These are phyloP conservation scores for Crypturellus tataupa DNA, from an alignment of 2,797 vertebrate genomes.

Conservation along the genomic window DNA sequence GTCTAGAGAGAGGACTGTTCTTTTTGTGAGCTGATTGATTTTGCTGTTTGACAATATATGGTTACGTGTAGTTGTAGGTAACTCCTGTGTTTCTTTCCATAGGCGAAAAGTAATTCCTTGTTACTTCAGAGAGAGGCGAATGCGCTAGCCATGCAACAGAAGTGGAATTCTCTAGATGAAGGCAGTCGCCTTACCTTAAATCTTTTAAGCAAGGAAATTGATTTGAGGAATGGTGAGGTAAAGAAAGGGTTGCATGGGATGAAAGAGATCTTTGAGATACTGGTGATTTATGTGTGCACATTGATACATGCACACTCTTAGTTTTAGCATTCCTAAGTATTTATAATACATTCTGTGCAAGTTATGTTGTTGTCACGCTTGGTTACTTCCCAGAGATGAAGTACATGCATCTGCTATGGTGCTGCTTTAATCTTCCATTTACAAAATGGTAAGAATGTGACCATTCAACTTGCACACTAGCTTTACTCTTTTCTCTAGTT, in stretches of 20 bases:
- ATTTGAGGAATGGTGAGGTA: conserved; percentile 85
- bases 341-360: neutral
- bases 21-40: neutral
- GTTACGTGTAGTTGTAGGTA: neutral
- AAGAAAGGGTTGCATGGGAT: conserved; percentile 48
- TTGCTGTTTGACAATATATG: neutral
- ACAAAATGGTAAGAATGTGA: neutral
- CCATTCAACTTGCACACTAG: neutral
- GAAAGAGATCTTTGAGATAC: neutral
- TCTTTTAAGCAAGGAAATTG: conserved; percentile 84
- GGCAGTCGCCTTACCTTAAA: conserved; percentile 82
- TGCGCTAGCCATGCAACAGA: conserved; percentile 84
- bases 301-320: neutral
- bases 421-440: neutral
- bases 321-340: neutral
- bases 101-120: conserved; percentile 85
- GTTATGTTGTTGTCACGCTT: neutral
- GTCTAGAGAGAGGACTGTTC: neutral
- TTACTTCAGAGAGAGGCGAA: conserved; percentile 85
- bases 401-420: neutral
- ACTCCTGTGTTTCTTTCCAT: neutral
- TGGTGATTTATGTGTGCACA: neutral
- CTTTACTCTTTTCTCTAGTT: neutral
- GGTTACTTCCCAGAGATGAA: neutral
- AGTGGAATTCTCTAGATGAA: conserved; percentile 84